These are phyloP conservation scores for Venusia cambrica DNA, from an alignment of 2,888 invertebrate genomes.

Conservation along the genomic window DNA sequence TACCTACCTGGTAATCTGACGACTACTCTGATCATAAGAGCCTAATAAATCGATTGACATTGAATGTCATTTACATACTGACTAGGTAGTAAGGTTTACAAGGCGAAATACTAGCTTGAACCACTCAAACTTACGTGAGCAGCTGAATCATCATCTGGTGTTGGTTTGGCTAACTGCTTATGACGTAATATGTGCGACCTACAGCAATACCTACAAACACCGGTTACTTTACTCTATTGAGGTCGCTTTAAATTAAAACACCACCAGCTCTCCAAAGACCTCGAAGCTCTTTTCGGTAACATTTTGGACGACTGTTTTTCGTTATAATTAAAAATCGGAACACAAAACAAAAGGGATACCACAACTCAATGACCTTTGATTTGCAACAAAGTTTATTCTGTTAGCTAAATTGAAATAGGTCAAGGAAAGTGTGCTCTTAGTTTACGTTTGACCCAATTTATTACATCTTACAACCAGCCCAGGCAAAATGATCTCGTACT, in stretches of 20 bases:
- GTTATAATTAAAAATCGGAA: too few relatives aligned
- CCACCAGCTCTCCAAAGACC: too few relatives aligned
- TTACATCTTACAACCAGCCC: too few relatives aligned
- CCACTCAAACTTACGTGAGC: constrained; percentile 26
- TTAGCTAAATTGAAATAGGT: constrained; percentile 15
- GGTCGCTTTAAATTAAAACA: constrained; percentile 27
- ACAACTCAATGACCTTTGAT: constrained; percentile 1
- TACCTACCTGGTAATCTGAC: too few relatives aligned
- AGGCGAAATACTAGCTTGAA: constrained; percentile 46
- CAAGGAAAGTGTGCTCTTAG: constrained; percentile 9
- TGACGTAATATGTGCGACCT: constrained; percentile 66
- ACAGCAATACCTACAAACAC: constrained; percentile 58
- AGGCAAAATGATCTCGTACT: constrained; percentile 7
- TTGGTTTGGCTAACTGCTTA: constrained; percentile 37
- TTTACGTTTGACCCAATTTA: constrained; percentile 12
- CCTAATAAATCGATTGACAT: constrained; percentile 6
- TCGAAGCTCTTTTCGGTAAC: too few relatives aligned
- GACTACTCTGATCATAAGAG: too few relatives aligned
- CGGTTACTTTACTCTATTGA: constrained; percentile 40
- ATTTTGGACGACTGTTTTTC: too few relatives aligned
- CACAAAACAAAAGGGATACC: too few relatives aligned
- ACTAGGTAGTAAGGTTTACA: constrained; percentile 45
- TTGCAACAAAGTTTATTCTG: background rate
- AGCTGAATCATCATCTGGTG: constrained; percentile 54
- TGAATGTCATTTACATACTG: constrained; percentile 37